Base-by-base conservation (phyloP, 1,140 invertebrate species). In the Kradibia gibbosae region DNA sequence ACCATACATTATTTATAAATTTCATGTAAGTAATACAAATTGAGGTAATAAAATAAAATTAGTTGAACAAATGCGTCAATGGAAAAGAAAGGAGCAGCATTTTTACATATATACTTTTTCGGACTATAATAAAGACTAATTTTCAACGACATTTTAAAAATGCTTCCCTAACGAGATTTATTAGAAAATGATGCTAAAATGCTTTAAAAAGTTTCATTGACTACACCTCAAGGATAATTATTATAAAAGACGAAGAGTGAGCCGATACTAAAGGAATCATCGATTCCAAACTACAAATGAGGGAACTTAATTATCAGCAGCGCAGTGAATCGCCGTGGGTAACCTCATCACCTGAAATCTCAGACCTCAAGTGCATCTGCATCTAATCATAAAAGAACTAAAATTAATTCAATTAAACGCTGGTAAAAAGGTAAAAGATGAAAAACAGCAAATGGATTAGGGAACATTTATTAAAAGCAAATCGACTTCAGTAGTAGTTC, bases 341-440 rank as follows among this genome's bases (percentile, higher is more conserved):
- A 75, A 57, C 50, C 3, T 48, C 70, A 73, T 50, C 25, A 11
- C 28, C 45, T 48, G 15, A 48, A 73, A 73, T 73, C 71, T 11
- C 28, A 48, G 13, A 45, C 22, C 13, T 15, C 20, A 10, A 28
- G 25, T 31, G 22, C 39, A 36, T 31, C 25, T 72, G 45, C 50
- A 74, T n/a, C 34, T 20, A 39, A 31, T 50, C 70, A 72, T 72
- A 72, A 72, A n/a, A 22, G 55, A 28, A n/a, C 28, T 70, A 70
- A 78, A 75, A 78, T 78, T 78, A 62, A n/a, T 78, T 53, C 76
- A 76, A 65, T 77, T 77, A 77, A 77, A 15, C 3, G 15, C 39
- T 48, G 75, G 25, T 0, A 11, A 31, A 25, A 7, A 2, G 1
- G 15, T 1, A 11, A 11, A 25, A n/a, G 20, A 25, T 4, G 0